A percentile compares a stretch with the other conserved stretches of the same genome.
Evolutionary conservation across 2,113 vertebrate species (phyloP).

Genomic region (Melanotaenia duboulayi): DNA sequence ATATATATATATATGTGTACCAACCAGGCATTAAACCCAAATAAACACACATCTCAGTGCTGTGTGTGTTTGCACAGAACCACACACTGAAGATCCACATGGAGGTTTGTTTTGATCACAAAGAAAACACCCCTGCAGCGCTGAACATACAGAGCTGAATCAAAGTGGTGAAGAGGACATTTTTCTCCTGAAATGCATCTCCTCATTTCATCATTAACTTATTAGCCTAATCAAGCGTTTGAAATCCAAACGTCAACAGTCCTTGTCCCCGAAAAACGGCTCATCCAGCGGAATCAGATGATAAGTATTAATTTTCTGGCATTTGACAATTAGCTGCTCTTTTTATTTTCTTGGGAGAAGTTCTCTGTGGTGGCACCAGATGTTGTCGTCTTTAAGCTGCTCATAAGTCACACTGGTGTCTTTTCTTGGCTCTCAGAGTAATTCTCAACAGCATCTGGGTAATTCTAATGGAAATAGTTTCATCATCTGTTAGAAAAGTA

Average conservation of each 20-base stretch:
- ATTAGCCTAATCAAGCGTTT: background rate
- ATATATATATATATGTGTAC: too few species aligned
- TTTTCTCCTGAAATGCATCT: background rate
- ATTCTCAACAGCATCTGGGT: constrained; percentile 54
- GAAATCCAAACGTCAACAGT: constrained; percentile 1
- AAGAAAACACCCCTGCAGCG: too few species aligned
- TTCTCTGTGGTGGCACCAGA: constrained; percentile 62
- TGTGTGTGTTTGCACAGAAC: constrained; percentile 14
- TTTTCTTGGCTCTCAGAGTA: constrained; percentile 30
- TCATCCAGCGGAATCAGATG: constrained; percentile 53
- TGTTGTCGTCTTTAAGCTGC: constrained; percentile 59
- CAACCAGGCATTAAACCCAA: constrained; percentile 38
- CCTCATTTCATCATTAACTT: background rate
- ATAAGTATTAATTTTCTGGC: constrained; percentile 35
- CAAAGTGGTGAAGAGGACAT: background rate
- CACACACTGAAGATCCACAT: constrained; percentile 2
- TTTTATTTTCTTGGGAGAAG: constrained; percentile 40
- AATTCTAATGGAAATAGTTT: constrained; percentile 58
- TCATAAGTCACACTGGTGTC: constrained; percentile 55
- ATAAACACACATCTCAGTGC: constrained; percentile 53
- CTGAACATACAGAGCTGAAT: too few species aligned
- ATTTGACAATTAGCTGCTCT: constrained; percentile 42
- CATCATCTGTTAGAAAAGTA: constrained; percentile 39
- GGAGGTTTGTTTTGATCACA: too few species aligned
- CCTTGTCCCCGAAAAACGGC: background rate